Evolutionary conservation across 2,888 invertebrate species (phyloP), one percentile per base, ranked within the genome.

Genomic region (Leptarthrus brevirostris): DNA sequence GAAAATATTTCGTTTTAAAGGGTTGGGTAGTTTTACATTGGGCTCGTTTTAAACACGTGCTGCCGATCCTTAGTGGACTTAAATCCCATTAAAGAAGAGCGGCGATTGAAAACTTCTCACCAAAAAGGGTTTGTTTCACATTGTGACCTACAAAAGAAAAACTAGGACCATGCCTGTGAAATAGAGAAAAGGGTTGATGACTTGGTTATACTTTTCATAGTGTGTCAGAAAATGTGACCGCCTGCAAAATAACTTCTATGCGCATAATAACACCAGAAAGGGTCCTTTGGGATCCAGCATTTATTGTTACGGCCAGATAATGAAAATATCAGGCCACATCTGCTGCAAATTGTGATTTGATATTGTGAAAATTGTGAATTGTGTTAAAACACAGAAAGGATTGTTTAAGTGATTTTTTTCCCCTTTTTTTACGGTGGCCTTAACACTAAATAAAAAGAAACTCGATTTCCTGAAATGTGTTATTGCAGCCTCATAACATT

Each of bases 21-120:
- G 64, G 64, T 64, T 61, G 2, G 14, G 14, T 53, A 8, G 16
- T 8, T 14, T 16, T 8, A 14, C 10, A 16, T n/a, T 5, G 18
- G 4, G 22, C 61, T 20, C 61, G 61, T 61, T 61, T 36, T 24
- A 64, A 47, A 14, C 64, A 47, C 47, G 64, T 47, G 47, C 47
- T 26, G 47, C 44, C 58, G 34, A 58, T 64, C 26, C 64, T 14
- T 18, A 44, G 5, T 20, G 47, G 26, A 12, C 36, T 14, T 18
- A 36, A 22, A 24, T 40, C 18, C 64, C 64, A 20, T 44, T 44
- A 64, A 64, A 64, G 64, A 8, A 16, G 49, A 16, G n/a, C n/a
- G 8, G n/a, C 40, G 10, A 40, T 40, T n/a, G 40, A 40, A n/a
- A 40, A 40, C 40, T 40, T 40, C 8, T 12, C n/a, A 40, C 40